phyloP scores from a whole-genome alignment of 2,888 invertebrate species.

The Zonitis immaculata region DNA sequence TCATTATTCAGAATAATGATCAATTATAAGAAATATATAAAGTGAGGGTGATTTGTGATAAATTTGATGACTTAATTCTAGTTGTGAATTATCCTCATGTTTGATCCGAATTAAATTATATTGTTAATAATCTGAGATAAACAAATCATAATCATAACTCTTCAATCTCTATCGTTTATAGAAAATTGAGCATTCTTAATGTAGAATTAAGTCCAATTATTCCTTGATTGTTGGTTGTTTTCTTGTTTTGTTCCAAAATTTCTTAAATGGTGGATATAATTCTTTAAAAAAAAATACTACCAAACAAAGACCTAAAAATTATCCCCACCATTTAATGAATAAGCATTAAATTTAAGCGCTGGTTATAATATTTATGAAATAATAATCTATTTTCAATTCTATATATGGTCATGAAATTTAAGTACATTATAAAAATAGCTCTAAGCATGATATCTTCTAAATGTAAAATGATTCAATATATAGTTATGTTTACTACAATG shows the following conservation, averaged over 20 bases:
- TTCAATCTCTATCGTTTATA: too few species aligned
- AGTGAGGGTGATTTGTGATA: neutral
- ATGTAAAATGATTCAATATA: conserved; percentile 37
- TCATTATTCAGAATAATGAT: too few species aligned
- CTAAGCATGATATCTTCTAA: conserved; percentile 35
- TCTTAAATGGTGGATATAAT: neutral
- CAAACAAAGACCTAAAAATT: neutral
- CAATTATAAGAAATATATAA: neutral
- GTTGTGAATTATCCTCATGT: neutral
- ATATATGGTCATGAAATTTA: conserved; percentile 25
- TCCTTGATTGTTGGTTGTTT: neutral
- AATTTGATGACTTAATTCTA: neutral
- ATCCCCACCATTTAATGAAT: neutral
- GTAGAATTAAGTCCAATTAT: neutral
- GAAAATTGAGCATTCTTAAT: too few species aligned
- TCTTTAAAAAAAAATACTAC: neutral
- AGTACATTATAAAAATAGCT: conserved; percentile 30
- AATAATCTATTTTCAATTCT: conserved; percentile 9
- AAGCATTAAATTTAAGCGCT: neutral
- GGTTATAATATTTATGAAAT: conserved; percentile 12
- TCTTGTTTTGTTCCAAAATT: neutral
- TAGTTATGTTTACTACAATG: conserved; percentile 31
- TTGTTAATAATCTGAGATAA: neutral
- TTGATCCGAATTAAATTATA: neutral
- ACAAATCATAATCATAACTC: too few species aligned